A percentile compares a stretch with the other conserved stretches of the same genome.
Evolutionary conservation across 2,113 vertebrate species (phyloP).

Genomic region (Cichladusa arquata): DNA sequence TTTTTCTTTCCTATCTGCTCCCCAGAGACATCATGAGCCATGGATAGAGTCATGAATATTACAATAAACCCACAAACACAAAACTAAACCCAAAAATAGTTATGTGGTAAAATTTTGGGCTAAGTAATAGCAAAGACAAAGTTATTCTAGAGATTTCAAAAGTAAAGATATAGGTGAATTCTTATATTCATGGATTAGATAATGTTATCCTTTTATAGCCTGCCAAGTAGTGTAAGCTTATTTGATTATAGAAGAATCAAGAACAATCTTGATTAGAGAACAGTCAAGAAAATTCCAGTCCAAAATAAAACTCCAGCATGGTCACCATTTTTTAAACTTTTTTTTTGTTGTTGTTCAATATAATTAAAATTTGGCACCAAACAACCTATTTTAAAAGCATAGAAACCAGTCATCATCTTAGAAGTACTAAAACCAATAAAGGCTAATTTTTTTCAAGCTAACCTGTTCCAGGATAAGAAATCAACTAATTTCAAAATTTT

Average conservation of each 20-base stretch:
- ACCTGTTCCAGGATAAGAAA: neutral
- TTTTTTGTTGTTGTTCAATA: neutral
- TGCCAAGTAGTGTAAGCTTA: neutral
- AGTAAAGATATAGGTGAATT: neutral
- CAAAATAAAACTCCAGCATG: neutral
- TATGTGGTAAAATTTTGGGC: neutral
- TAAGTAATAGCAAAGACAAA: neutral
- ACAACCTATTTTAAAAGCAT: neutral
- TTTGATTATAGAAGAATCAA: neutral
- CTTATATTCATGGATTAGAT: neutral
- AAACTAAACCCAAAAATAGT: neutral
- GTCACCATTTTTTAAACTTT: neutral
- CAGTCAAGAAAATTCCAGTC: neutral
- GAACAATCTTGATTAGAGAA: no score
- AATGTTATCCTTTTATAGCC: neutral
- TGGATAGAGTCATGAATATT: neutral
- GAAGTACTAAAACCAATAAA: neutral
- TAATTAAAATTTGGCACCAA: neutral
- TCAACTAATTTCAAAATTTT: neutral
- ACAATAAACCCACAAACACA: neutral
- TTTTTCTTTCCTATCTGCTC: neutral
- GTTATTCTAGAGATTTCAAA: neutral
- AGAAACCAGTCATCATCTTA: neutral
- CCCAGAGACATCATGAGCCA: neutral
- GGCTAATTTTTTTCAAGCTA: neutral